phyloP scores from a whole-genome alignment of 2,888 invertebrate genomes.

The Polietes domitor region DNA sequence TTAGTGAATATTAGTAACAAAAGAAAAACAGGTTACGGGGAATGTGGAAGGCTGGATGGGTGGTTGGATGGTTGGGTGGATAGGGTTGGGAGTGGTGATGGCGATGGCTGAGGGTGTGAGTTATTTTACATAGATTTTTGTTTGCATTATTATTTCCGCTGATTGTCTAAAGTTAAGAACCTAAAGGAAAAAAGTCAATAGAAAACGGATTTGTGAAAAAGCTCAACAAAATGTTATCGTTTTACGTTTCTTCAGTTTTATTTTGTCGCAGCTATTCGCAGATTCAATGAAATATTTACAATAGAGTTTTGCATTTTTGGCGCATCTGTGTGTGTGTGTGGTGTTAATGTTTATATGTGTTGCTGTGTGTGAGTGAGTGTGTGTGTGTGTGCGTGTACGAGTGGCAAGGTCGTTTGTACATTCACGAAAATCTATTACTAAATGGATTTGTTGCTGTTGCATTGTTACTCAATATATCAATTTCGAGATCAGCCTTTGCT shows the following conservation, averaged over 20 bases:
- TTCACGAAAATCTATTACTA: slow-evolving; percentile 24
- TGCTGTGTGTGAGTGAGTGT: not conserved
- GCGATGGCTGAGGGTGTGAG: not conserved
- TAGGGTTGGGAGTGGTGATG: slow-evolving; percentile 10
- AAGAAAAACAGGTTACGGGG: not conserved
- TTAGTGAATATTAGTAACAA: slow-evolving; percentile 47
- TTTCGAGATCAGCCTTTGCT: slow-evolving; percentile 64
- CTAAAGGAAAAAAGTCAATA: slow-evolving; percentile 47
- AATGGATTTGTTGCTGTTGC: slow-evolving; percentile 20
- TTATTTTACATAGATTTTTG: slow-evolving; percentile 40
- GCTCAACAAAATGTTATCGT: slow-evolving; percentile 54
- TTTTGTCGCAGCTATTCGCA: slow-evolving; percentile 31
- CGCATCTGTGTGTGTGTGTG: not conserved
- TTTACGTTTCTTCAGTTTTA: slow-evolving; percentile 60
- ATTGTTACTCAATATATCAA: slow-evolving; percentile 44
- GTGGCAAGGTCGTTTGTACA: slow-evolving; percentile 28
- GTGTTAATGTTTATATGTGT: not conserved
- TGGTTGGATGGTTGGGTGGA: not conserved
- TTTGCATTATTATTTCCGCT: slow-evolving; percentile 64
- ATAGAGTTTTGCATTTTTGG: not conserved
- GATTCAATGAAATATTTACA: slow-evolving; percentile 37
- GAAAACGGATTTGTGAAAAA: slow-evolving; percentile 55
- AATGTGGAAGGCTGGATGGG: not conserved
- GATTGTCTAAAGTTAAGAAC: slow-evolving; percentile 66
- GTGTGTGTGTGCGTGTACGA: not conserved